These are phyloP conservation scores for Eupithecia insigniata DNA, from an alignment of 2,888 invertebrate species.

Conservation along the genomic window DNA sequence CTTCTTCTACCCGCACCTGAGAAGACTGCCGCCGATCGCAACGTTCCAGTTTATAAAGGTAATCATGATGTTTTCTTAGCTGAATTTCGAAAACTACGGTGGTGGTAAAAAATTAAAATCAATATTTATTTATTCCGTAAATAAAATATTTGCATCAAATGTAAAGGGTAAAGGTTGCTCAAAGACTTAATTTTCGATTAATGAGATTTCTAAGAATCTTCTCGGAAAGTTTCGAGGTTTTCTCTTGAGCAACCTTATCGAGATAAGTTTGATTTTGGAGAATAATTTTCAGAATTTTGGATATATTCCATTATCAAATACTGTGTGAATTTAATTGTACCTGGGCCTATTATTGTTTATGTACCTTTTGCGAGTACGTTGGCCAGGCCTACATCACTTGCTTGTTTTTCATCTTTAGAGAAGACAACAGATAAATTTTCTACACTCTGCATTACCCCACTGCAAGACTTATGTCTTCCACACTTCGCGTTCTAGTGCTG, in stretches of 20 bases:
- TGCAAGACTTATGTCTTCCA: too few species aligned
- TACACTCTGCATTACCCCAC: too few species aligned
- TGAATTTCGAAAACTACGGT: neutral
- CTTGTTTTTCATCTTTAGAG: neutral
- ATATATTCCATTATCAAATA: neutral
- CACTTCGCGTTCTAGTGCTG: neutral
- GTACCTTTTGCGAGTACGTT: neutral
- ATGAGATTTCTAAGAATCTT: neutral
- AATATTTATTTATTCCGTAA: too few species aligned
- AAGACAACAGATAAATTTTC: neutral
- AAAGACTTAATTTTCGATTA: neutral
- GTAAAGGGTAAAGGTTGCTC: neutral
- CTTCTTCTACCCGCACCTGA: constrained; percentile 95
- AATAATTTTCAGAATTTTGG: neutral
- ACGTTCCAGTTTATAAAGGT: constrained; percentile 95
- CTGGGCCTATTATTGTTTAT: neutral
- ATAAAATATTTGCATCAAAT: neutral
- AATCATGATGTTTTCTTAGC: neutral
- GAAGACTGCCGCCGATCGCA: constrained; percentile 94
- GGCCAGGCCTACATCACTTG: neutral
- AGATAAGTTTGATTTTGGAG: neutral
- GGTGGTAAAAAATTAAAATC: too few species aligned
- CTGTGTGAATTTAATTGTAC: neutral
- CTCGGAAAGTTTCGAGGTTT: neutral
- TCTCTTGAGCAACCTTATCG: neutral